These are phyloP conservation scores for Caradrina clavipalpis DNA, from an alignment of 2,888 invertebrate genomes.

Conservation along the genomic window DNA sequence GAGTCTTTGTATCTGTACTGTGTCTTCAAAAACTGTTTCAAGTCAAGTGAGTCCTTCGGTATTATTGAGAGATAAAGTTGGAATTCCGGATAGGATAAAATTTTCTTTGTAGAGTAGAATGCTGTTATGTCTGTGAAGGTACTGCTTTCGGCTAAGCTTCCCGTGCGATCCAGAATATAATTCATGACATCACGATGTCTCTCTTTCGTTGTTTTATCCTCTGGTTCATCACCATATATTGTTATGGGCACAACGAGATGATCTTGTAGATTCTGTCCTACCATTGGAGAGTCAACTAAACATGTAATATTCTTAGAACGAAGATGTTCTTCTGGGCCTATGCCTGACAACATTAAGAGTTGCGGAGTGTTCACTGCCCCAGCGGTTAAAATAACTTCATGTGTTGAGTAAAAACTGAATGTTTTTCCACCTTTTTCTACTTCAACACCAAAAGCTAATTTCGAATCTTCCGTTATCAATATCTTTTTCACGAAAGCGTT, in stretches of 20 bases:
- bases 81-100: constrained; percentile 39
- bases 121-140: constrained; percentile 47
- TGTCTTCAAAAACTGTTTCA: constrained; percentile 21
- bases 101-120: constrained; percentile 40
- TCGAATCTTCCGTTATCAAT: constrained; percentile 41
- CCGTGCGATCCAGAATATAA: constrained; percentile 37
- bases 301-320: constrained; percentile 70
- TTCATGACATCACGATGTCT: constrained; percentile 27
- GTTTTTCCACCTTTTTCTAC: constrained; percentile 33
- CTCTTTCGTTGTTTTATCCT: constrained; percentile 21
- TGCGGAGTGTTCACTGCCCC: constrained; percentile 82
- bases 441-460: constrained; percentile 54
- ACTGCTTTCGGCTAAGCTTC: constrained; percentile 41
- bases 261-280: constrained; percentile 53
- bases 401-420: constrained; percentile 34
- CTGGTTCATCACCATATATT: constrained; percentile 44
- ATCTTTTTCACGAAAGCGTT: constrained; percentile 52
- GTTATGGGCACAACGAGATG: constrained; percentile 45
- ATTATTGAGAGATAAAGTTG: constrained; percentile 43
- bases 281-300: constrained; percentile 72
- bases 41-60: constrained; percentile 30
- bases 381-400: constrained; percentile 81
- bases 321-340: constrained; percentile 79
- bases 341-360: constrained; percentile 81
- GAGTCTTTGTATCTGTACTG: constrained; percentile 36